These are phyloP conservation scores for Formicarius rufipectus DNA, from an alignment of 2,113 vertebrate genomes.

Conservation along the genomic window DNA sequence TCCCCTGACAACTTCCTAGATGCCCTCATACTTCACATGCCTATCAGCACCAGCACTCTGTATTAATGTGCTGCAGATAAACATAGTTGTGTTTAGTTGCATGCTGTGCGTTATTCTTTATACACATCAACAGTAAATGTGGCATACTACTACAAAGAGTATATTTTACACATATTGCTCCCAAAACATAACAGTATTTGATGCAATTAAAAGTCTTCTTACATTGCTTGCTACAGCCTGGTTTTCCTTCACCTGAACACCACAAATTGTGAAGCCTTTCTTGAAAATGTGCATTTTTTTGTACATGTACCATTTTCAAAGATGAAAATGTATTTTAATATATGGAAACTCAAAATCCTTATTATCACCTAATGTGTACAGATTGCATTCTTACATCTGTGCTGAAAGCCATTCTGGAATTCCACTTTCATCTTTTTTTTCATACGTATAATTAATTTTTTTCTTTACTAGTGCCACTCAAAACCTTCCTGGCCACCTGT, in stretches of 20 bases:
- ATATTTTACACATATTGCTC: not conserved
- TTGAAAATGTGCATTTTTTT: not conserved
- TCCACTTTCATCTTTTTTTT: not conserved
- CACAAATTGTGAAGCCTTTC: not conserved
- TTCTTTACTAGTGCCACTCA: not conserved
- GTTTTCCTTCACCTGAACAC: not conserved
- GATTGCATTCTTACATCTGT: not conserved
- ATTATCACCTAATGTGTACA: not conserved
- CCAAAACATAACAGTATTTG: not conserved
- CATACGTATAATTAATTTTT: not conserved
- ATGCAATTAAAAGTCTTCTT: constrained; percentile 34
- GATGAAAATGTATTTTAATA: not conserved
- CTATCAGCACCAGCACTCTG: not conserved
- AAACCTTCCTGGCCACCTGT: not conserved
- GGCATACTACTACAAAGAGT: not conserved
- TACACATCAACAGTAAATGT: not conserved
- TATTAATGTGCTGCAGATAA: not conserved
- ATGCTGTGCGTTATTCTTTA: constrained; percentile 20
- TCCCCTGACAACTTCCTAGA: not conserved
- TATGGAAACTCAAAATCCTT: not conserved
- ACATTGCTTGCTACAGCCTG: not conserved
- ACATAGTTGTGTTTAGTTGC: not conserved
- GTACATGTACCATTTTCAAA: not conserved
- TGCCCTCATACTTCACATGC: not conserved
- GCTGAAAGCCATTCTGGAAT: not conserved